Base-by-base conservation (phyloP, 2,113 vertebrate genomes). In the Agelaius tricolor region DNA sequence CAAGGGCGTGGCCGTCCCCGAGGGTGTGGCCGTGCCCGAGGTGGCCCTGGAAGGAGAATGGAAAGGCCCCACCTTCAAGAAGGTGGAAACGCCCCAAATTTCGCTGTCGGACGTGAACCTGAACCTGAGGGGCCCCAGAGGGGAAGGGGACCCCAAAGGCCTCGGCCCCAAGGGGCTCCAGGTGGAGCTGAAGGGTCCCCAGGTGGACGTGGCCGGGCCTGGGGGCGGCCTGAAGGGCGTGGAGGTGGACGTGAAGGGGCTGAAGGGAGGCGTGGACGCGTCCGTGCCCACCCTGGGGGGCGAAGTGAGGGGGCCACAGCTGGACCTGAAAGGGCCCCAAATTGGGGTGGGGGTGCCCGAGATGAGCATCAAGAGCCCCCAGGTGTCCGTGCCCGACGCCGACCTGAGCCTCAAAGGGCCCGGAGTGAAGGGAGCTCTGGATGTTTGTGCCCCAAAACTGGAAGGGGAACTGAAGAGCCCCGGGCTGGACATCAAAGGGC, bases 101-200 rank as follows among this genome's bases (percentile, higher is more conserved):
- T 98, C 97, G 0, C 94, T 98, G 75, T 96, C 98, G 1, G 98
- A 98, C 4, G 96, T 98, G 15, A 97, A 97, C 63, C 61, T 98
- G 81, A 95, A 90, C 68, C 80, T 98, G 24, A 97, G 86, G 15
- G 96, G 97, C 10, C 90, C 97, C 17, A 95, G 94, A 39, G 58
- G 43, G 15, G 97, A 97, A 16, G 95, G 96, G 3, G 96, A 94
- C 3, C 6, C 82, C 15, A 87, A 95, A 80, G 96, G 95, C 51
- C 97, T 97, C 8, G 52, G 96, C 27, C 58, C 93, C 15, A 96
- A 97, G 82, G 96, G 95, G 8, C 78, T 94, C 57, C 81, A 84
- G 89, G 17, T 97, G 52, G 97, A 96, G 3, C 13, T 77, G 10
- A 93, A 93, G 41, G 85, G 74, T 8, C 93, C 97, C 1, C 17